Percentiles rank a stretch among this genome's conserved stretches.
phyloP scores from a whole-genome alignment of 2,113 vertebrate genomes.

The Rhegmatorhina hoffmannsi region DNA sequence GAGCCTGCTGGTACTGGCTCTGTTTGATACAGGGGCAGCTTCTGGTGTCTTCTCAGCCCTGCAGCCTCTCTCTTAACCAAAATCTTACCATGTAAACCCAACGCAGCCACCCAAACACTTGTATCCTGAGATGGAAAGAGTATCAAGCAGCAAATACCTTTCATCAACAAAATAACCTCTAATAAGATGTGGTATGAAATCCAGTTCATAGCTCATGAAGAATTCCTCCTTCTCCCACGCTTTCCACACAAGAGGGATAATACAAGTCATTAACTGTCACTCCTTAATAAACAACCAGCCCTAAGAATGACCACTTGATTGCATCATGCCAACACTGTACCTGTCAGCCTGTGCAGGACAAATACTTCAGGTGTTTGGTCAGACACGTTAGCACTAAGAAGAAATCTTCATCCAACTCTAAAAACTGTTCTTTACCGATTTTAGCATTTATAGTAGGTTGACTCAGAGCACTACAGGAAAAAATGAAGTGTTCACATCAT shows the following conservation, averaged over 20 bases:
- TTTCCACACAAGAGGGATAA: not conserved
- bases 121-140: not conserved
- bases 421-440: not conserved
- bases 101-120: not conserved
- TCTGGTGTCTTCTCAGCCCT: not conserved
- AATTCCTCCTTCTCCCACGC: not conserved
- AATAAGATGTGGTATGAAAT: not conserved
- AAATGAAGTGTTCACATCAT: not conserved
- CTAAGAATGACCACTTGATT: not conserved
- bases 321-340: not conserved
- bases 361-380: not conserved
- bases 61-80: not conserved
- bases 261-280: not conserved
- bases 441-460: not conserved
- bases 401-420: not conserved
- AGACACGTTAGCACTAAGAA: not conserved
- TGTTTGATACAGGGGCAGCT: not conserved
- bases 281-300: not conserved
- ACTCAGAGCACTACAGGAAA: not conserved
- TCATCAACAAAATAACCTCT: not conserved
- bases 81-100: not conserved
- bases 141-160: not conserved
- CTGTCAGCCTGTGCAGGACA: not conserved
- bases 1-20: not conserved
- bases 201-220: not conserved